Conservation (phyloP, 1,140 invertebrate species). For the Leptopilina boulardi region DNA sequence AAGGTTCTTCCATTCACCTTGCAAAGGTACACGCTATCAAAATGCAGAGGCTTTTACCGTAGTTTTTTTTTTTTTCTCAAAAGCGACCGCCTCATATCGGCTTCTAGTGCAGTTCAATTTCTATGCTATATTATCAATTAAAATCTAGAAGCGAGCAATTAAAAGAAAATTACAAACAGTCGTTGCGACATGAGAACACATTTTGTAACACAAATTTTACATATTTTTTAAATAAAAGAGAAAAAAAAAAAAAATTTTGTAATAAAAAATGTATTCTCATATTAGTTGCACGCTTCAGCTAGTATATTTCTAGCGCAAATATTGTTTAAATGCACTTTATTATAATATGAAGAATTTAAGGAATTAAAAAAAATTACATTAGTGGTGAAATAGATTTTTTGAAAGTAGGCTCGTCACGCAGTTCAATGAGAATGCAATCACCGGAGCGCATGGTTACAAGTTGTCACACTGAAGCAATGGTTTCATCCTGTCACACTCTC, state of each 20-base stretch:
- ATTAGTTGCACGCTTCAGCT: conserved; percentile 61
- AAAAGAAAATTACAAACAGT: neutral
- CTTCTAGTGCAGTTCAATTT: conserved; percentile 57
- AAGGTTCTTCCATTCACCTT: conserved; percentile 67
- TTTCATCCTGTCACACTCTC: conserved; percentile 67
- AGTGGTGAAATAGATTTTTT: conserved; percentile 31
- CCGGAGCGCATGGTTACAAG: conserved; percentile 84
- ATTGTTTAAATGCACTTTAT: conserved; percentile 39
- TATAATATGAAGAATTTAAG: neutral
- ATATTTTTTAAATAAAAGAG: neutral
- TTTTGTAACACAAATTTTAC: neutral
- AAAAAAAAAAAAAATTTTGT: neutral
- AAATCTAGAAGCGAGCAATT: neutral
- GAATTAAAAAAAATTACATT: neutral
- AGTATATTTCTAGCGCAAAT: conserved; percentile 51
- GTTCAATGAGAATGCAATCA: conserved; percentile 77
- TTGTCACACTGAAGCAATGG: conserved; percentile 77
- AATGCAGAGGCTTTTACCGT: conserved; percentile 40
- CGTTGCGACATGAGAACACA: neutral
- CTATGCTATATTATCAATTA: conserved; percentile 49
- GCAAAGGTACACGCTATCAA: conserved; percentile 64
- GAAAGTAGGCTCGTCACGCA: conserved; percentile 66
- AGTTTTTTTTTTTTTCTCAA: conserved; percentile 5
- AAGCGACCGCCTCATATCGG: conserved; percentile 54
- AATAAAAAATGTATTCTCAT: neutral